These are phyloP conservation scores for Porites divaricata DNA, from an alignment of 92 coral and sea anemone species.

Conservation along the genomic window DNA sequence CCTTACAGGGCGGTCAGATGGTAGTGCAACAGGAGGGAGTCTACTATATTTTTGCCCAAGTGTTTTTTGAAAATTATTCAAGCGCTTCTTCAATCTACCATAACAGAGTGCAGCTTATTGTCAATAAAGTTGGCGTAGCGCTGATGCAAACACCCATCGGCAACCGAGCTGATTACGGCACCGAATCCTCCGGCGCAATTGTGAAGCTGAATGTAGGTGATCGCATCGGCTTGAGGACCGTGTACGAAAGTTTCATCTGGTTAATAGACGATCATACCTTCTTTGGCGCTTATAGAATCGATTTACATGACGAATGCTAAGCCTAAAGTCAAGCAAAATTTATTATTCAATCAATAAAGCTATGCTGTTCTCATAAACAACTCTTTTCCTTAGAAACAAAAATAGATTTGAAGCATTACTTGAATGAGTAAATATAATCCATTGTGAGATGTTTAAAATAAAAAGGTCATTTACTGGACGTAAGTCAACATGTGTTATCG, in stretches of 20 bases:
- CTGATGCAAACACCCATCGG: not conserved
- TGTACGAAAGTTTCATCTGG: not conserved
- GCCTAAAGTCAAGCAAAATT: no score
- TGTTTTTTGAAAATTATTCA: not conserved
- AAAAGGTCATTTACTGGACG: no score
- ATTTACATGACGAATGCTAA: no score
- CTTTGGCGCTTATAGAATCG: slow-evolving; percentile 2
- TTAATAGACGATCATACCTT: not conserved
- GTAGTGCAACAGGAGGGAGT: not conserved
- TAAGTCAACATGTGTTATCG: no score
- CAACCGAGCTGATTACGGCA: not conserved
- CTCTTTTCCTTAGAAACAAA: no score
- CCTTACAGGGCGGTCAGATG: not conserved
- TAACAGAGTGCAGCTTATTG: not conserved
- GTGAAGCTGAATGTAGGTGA: not conserved
- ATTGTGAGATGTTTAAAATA: no score
- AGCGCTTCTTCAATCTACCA: not conserved
- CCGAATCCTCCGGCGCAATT: not conserved
- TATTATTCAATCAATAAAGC: no score
- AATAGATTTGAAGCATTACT: no score
- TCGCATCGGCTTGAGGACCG: slow-evolving; percentile 2
- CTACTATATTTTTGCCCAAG: slow-evolving; percentile 7
- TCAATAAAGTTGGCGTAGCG: no score
- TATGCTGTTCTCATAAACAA: no score
- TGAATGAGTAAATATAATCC: no score